Evolutionary conservation across 2,797 vertebrate species (phyloP).

Genomic region (Spea hammondii): DNA sequence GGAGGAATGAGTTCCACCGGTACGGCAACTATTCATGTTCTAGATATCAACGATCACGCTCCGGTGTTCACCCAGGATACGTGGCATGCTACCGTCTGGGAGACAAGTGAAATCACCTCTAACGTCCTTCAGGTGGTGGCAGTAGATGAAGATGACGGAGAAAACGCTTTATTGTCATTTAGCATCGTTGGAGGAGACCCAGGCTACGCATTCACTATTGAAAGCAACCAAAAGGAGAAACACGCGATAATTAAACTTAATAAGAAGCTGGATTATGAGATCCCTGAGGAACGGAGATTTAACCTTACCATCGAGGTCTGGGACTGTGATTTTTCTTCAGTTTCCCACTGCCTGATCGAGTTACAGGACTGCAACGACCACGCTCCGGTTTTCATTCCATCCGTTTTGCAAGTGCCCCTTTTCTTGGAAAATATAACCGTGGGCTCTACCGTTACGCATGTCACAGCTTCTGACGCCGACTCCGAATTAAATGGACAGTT

Average conservation of each 20-base stretch:
- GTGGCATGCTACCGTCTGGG: conserved; percentile 73
- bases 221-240: conserved; percentile 75
- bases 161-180: conserved; percentile 81
- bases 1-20: conserved; percentile 82
- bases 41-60: conserved; percentile 80
- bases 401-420: too few species aligned
- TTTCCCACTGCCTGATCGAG: conserved; percentile 73
- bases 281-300: conserved; percentile 78
- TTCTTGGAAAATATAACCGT: too few species aligned
- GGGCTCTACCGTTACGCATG: too few species aligned
- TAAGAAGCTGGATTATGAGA: conserved; percentile 82
- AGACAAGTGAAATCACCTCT: conserved; percentile 73
- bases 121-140: conserved; percentile 77
- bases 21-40: conserved; percentile 79
- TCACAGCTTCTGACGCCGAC: too few species aligned
- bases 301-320: conserved; percentile 85
- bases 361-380: too few species aligned
- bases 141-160: conserved; percentile 75
- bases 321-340: conserved; percentile 81
- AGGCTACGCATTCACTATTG: conserved; percentile 84
- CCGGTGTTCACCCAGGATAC: conserved; percentile 74
- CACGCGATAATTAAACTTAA: conserved; percentile 79
- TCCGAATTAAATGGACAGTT: conserved; percentile 78
- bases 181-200: conserved; percentile 80
- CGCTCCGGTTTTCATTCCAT: too few species aligned